Conservation (phyloP, 2,888 invertebrate species). For the Chrysodeixis includens region DNA sequence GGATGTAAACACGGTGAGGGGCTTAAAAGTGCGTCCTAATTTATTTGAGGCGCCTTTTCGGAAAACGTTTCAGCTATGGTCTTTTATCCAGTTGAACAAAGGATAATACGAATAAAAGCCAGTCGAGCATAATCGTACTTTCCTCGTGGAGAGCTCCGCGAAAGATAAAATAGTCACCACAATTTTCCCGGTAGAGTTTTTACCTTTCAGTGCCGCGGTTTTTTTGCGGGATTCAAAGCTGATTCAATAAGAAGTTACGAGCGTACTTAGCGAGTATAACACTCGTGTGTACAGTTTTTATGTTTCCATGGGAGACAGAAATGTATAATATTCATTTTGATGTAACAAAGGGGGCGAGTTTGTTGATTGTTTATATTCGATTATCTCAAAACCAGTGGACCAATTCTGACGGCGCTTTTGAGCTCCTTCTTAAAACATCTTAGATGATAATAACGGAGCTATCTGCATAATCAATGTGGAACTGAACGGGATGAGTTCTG, state of each 20-base stretch:
- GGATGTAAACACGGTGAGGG: conserved; percentile 75
- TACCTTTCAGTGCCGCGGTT: conserved; percentile 72
- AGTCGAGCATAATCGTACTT: conserved; percentile 83
- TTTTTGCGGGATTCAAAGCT: conserved; percentile 76
- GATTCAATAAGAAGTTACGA: conserved; percentile 82
- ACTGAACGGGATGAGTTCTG: conserved; percentile 53
- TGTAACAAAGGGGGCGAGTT: conserved; percentile 61
- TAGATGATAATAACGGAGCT: conserved; percentile 58
- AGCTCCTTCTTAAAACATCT: conserved; percentile 65
- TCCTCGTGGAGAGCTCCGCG: conserved; percentile 73
- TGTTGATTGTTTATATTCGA: conserved; percentile 76
- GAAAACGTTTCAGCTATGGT: conserved; percentile 79
- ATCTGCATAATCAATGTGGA: conserved; percentile 68
- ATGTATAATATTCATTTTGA: conserved; percentile 58
- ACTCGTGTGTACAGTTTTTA: conserved; percentile 57
- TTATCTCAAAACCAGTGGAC: conserved; percentile 69
- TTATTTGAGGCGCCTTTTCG: conserved; percentile 80
- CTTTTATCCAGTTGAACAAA: conserved; percentile 83
- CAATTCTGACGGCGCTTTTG: conserved; percentile 62
- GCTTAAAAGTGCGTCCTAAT: conserved; percentile 82
- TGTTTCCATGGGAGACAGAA: conserved; percentile 60
- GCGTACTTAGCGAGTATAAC: conserved; percentile 68
- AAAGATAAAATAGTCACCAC: conserved; percentile 81
- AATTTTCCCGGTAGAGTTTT: conserved; percentile 78
- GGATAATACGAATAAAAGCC: conserved; percentile 84